Evolutionary conservation across 1,140 invertebrate genomes (phyloP).

Genomic region (Musca domestica): DNA sequence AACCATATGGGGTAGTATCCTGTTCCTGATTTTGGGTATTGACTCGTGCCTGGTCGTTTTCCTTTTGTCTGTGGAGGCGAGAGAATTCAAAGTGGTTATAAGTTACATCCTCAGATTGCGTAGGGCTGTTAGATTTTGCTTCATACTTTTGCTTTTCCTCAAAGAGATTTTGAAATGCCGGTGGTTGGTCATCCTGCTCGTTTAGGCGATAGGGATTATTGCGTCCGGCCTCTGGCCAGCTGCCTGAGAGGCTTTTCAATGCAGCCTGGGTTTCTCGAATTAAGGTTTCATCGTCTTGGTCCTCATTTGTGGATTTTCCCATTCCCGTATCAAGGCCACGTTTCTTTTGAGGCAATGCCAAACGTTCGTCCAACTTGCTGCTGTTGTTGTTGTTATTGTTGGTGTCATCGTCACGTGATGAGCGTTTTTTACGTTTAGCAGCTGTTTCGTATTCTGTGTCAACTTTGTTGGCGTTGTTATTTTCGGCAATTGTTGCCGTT

Average conservation of each 20-base stretch:
- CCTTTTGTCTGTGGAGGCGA: constrained; percentile 51
- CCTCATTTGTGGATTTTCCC: constrained; percentile 30
- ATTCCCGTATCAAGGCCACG: constrained; percentile 40
- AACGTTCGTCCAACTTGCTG: constrained; percentile 21
- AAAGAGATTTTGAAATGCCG: constrained; percentile 81
- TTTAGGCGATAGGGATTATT: constrained; percentile 63
- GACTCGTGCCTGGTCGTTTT: constrained; percentile 49
- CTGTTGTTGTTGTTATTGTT: constrained; percentile 36
- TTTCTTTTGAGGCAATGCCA: constrained; percentile 57
- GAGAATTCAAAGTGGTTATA: constrained; percentile 29
- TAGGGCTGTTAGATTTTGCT: background rate
- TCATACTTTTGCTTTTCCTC: constrained; percentile 70
- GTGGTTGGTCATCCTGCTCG: constrained; percentile 71
- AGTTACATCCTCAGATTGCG: background rate
- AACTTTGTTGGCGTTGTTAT: constrained; percentile 31
- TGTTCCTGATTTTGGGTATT: constrained; percentile 32
- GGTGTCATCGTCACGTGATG: constrained; percentile 48
- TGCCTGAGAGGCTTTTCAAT: constrained; percentile 77
- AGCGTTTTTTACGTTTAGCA: constrained; percentile 49
- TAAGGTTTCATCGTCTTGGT: constrained; percentile 72
- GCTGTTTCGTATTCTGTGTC: constrained; percentile 43
- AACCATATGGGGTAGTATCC: background rate
- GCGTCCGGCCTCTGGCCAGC: constrained; percentile 67
- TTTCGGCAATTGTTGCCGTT: constrained; percentile 40
- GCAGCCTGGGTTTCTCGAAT: constrained; percentile 84